phyloP scores from a whole-genome alignment of 2,797 vertebrate species.

The Oophaga sylvatica region DNA sequence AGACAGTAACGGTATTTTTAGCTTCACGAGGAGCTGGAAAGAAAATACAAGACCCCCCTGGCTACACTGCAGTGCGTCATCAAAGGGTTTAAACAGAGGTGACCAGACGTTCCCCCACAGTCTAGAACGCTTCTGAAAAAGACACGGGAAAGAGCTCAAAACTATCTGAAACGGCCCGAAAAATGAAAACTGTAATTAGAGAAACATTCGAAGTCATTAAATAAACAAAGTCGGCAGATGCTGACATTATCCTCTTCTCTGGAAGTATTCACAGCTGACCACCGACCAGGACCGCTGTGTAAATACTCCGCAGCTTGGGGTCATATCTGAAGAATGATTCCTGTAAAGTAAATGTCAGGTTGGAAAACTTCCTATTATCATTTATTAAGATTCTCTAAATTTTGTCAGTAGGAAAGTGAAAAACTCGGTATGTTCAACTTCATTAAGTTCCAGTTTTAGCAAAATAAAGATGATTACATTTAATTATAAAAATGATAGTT shows the following conservation, averaged over 20 bases:
- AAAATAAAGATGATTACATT: too few species aligned
- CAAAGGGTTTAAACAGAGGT: conserved; percentile 52
- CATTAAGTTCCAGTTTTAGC: too few species aligned
- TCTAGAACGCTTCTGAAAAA: conserved; percentile 6
- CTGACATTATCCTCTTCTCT: not conserved
- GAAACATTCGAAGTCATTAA: not conserved
- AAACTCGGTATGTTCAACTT: too few species aligned
- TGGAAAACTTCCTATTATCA: not conserved
- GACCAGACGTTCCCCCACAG: conserved; percentile 38
- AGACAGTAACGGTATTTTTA: conserved; percentile 37
- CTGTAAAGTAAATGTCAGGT: not conserved
- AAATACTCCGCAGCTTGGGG: not conserved
- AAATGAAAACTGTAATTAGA: conserved; percentile 6
- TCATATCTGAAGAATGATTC: not conserved
- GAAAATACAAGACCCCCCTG: conserved; percentile 70
- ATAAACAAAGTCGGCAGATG: not conserved
- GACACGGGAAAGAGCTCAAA: conserved; percentile 26
- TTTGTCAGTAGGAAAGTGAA: too few species aligned
- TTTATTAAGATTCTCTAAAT: too few species aligned
- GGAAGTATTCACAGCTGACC: not conserved
- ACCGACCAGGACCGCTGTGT: not conserved
- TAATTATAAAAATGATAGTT: too few species aligned
- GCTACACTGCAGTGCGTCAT: conserved; percentile 36
- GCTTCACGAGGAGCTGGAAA: conserved; percentile 54
- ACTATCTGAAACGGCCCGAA: not conserved